phyloP scores from a whole-genome alignment of 2,113 vertebrate genomes.

The Chlorocebus sabaeus region DNA sequence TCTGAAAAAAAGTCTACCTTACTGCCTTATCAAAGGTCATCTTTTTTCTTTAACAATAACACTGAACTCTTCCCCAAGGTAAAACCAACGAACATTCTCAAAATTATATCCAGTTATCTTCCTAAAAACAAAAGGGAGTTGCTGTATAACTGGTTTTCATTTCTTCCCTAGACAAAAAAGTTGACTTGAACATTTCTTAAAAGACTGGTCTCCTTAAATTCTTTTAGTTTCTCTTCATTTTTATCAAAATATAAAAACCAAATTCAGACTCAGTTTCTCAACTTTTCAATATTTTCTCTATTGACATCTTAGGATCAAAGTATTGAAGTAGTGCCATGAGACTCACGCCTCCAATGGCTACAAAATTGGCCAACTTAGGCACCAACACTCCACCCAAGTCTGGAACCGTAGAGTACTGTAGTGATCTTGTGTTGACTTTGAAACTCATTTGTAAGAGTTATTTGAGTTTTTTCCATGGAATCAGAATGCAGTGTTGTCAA shows the following conservation, averaged over 20 bases:
- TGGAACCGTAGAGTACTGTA: fast-evolving
- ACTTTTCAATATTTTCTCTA: neutral
- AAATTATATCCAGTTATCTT: neutral
- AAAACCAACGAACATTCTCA: neutral
- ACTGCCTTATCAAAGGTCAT: neutral
- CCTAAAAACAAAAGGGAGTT: neutral
- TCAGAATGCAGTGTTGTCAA: neutral
- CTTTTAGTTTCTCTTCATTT: neutral
- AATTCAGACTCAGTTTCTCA: neutral
- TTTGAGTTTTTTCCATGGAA: neutral
- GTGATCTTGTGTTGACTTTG: too few species aligned
- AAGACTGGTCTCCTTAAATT: neutral
- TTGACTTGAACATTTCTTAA: neutral
- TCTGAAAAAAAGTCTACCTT: neutral
- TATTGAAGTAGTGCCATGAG: fast-evolving
- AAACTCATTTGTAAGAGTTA: neutral
- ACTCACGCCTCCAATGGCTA: neutral
- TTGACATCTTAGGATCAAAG: neutral
- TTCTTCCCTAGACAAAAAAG: neutral
- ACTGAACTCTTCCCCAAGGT: neutral
- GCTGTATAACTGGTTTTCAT: neutral
- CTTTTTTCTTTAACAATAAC: neutral
- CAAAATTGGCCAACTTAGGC: fast-evolving
- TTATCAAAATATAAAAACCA: neutral
- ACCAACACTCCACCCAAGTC: neutral